Percentiles rank a stretch among this genome's conserved stretches.
Conservation (phyloP, 2,797 vertebrate species). For the Distichodus sexfasciatus region DNA sequence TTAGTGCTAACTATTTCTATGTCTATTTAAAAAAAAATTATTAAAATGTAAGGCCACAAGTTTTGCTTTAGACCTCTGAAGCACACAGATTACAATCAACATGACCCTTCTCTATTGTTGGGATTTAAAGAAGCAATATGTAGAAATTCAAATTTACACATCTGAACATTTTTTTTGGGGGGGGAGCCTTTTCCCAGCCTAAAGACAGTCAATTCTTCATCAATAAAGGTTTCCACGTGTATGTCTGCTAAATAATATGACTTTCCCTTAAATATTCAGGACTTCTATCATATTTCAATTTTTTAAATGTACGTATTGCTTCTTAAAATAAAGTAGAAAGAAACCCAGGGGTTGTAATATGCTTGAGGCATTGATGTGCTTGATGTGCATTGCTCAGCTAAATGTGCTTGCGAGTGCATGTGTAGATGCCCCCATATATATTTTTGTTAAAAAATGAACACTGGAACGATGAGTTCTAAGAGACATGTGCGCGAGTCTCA, state of each 20-base stretch:
- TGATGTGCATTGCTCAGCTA: slow-evolving; percentile 29
- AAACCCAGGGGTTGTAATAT: background rate
- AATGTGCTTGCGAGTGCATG: background rate
- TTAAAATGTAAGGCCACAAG: background rate
- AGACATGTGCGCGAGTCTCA: background rate
- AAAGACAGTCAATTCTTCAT: too few relatives aligned
- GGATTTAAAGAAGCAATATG: background rate
- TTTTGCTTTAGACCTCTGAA: background rate
- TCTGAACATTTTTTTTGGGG: too few relatives aligned
- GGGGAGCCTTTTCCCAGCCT: too few relatives aligned
- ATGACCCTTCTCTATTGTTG: background rate
- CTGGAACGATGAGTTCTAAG: background rate
- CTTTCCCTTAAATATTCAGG: too few relatives aligned
- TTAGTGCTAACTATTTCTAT: too few relatives aligned
- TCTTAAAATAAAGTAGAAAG: background rate
- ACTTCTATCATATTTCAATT: too few relatives aligned
- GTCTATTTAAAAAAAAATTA: background rate
- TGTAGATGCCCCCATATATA: background rate
- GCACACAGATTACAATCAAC: background rate
- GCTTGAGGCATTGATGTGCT: slow-evolving; percentile 39
- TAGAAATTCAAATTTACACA: too few relatives aligned
- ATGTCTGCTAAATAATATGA: too few relatives aligned
- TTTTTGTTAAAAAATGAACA: background rate
- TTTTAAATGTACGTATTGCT: background rate
- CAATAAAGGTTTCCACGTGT: too few relatives aligned